These are phyloP conservation scores for Euclidia mi DNA, from an alignment of 2,888 invertebrate genomes.

Conservation along the genomic window DNA sequence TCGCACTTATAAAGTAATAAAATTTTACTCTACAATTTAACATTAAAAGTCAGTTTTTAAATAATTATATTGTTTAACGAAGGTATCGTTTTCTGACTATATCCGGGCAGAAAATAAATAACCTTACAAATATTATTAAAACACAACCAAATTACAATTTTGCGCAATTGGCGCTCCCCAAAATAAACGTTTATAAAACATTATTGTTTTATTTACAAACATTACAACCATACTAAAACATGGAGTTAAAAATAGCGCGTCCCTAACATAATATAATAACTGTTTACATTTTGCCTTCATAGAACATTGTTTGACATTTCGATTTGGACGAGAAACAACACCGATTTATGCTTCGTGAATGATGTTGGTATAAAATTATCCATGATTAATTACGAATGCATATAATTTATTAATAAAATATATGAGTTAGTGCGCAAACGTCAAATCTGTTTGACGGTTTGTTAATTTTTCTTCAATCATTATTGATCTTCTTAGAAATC, in stretches of 20 bases:
- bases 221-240: conserved; percentile 24
- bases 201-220: conserved; percentile 51
- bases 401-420: conserved; percentile 39
- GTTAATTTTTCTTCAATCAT: background rate
- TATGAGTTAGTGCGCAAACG: too few species aligned
- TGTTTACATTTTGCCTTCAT: conserved; percentile 56
- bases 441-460: background rate
- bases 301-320: conserved; percentile 56
- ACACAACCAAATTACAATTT: background rate
- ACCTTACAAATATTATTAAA: background rate
- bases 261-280: conserved; percentile 55
- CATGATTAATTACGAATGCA: conserved; percentile 48
- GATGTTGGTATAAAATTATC: conserved; percentile 30
- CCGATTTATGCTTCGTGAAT: conserved; percentile 37
- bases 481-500: too few species aligned
- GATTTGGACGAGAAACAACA: conserved; percentile 49
- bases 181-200: conserved; percentile 24
- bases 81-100: too few species aligned
- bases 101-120: background rate
- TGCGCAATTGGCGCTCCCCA: conserved; percentile 1
- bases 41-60: too few species aligned
- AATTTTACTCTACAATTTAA: too few species aligned
- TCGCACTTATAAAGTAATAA: too few species aligned
- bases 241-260: conserved; percentile 46
- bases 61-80: too few species aligned